Evolutionary conservation across 2,888 invertebrate genomes (phyloP), one percentile per base, ranked within the genome.

Genomic region (Sinelater perroti): DNA sequence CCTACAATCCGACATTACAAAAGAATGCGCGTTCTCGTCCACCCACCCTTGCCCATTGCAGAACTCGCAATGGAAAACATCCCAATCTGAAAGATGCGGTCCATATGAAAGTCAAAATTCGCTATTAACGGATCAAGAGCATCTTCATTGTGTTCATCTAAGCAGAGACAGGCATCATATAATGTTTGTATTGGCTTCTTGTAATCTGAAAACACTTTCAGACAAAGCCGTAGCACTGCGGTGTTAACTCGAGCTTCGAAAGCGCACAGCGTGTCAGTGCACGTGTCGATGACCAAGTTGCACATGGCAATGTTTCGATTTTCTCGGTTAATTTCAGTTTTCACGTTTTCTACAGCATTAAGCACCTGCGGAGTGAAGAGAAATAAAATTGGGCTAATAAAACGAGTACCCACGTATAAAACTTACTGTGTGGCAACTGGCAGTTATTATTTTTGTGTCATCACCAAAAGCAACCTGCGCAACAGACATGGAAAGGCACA

Each of bases 31-130:
- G n/a, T 21, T 24, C 11, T 11, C 6, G 8, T 30, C 20, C 26
- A 21, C 36, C 45, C 52, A 50, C 53, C 58, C 79, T 75, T 73
- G 80, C 80, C 21, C 79, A 80, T 77, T 36, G 77, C 79, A 44
- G 83, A 82, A 64, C 83, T 83, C 2, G 87, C 85, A 35, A 87
- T 81, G n/a, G 89, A 87, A 76, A 88, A 89, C 42, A 85, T 79
- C 36, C 87, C 88, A 67, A 89, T 86, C 70, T 88, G 88, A 76
- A 86, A 78, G 42, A 87, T 77, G 65, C 87, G 82, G 70, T 89
- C 89, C 67, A 85, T 85, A 56, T 85, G 82, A 61, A 85, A 77
- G 79, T 89, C 89, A 76, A 88, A 87, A 24, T 84, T 83, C 58
- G 83, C 84, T 7, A 87, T 81, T 56, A 81, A 77, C 17, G 71